These are phyloP conservation scores for Arge pagana DNA, from an alignment of 2,888 invertebrate genomes.

Conservation along the genomic window DNA sequence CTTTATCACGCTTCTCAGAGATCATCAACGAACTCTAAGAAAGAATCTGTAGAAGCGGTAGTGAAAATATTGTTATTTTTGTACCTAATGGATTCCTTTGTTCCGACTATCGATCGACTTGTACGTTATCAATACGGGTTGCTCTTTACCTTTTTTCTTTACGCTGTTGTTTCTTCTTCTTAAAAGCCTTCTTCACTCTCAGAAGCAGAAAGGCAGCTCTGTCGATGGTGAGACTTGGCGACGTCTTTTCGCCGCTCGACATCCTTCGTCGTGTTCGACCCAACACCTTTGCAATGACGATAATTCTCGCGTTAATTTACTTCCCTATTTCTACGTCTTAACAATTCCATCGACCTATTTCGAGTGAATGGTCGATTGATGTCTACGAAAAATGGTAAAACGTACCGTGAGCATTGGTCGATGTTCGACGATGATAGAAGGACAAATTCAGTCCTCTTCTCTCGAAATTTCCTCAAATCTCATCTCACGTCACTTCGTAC, in stretches of 20 bases:
- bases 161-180: constrained; percentile 84
- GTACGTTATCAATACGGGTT: constrained; percentile 51
- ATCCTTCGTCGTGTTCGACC: constrained; percentile 48
- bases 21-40: no score
- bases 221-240: constrained; percentile 80
- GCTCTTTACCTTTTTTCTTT: constrained; percentile 88
- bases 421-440: constrained; percentile 12
- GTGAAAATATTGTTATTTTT: no score
- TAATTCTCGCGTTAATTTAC: constrained; percentile 15
- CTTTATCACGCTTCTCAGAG: no score
- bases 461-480: no score
- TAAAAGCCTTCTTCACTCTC: constrained; percentile 86
- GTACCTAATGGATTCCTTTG: no score
- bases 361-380: neutral
- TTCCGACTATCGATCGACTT: neutral
- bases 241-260: constrained; percentile 58
- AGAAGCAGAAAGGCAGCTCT: constrained; percentile 86
- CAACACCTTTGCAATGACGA: constrained; percentile 39
- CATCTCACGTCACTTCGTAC: no score
- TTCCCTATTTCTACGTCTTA: neutral
- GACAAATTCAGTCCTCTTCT: no score
- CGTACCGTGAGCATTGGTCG: constrained; percentile 20
- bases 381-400: neutral
- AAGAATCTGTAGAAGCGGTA: no score
- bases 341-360: neutral